Base-by-base conservation (phyloP, 2,797 vertebrate genomes). In the Erithacus rubecula region DNA sequence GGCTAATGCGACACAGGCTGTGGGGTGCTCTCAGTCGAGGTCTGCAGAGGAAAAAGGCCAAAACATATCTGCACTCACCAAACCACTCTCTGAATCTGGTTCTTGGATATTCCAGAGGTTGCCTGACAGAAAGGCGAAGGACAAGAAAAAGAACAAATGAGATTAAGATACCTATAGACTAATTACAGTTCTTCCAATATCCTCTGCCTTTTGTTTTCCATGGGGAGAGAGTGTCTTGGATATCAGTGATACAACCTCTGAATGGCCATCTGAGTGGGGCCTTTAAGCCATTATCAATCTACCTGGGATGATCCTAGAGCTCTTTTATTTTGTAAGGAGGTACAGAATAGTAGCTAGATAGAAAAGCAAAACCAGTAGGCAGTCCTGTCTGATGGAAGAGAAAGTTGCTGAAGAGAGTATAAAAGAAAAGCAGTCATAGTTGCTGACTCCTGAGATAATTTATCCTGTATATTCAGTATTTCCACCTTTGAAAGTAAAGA, bases 381-480 rank as follows among this genome's bases (percentile, higher is more conserved):
- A 89, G 36, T 72, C 63, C 39, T 70, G 22, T 47, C 21, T 69
- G 34, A 59, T 37, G 44, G 41, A 88, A 84, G 6, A 90, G 36
- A 93, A 79, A 89, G 56, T 39, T 59, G 46, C 70, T 79, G 55
- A 89, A 87, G 55, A 75, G 17, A 51, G 68, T 83, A 37, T 51
- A 70, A 79, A 95, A 56, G 63, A 67, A 79, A 94, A 82, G 47
- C 14, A 70, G 23, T n/a, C 9, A 30, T 59, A 72, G 39, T n/a
- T 78, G 34, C 77, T 82, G 71, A 74, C 75, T 79, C 59, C 29
- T 79, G 81, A 76, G 29, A 34, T 67, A 53, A 87, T 72, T 92
- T 67, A 59, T 63, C 27, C 21, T 83, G 16, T 71, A 67, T 89
- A 78, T 74, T 92, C 22, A 59, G 2, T 19, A 76, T 91, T 79